Evolutionary conservation across 2,888 invertebrate species (phyloP), one percentile per base, ranked within the genome.

Genomic region (Idaea dimidiata): DNA sequence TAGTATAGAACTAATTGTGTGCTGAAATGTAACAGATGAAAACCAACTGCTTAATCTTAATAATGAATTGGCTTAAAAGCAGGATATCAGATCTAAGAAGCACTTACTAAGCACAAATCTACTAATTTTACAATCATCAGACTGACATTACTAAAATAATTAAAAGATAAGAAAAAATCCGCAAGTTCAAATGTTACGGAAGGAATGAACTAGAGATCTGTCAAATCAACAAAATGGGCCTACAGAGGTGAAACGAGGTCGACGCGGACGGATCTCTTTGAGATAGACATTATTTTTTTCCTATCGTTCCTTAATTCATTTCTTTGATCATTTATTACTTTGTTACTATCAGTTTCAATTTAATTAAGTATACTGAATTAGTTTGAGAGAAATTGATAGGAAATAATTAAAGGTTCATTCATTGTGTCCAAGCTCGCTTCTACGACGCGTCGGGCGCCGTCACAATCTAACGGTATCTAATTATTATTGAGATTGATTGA

Each of bases 401-500:
- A 43, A 43, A 43, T 59, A 64, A 66, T 62, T 62, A 64, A 60
- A 60, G 64, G 64, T 64, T 61, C 32, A 31, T 62, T 62, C 62
- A 70, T 67, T 68, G 61, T 64, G 55, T 62, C 55, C 57, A 64
- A 57, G 61, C 33, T 60, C 62, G 59, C 60, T 59, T n/a, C 24
- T 61, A 16, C 17, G 60, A 63, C 31, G 18, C 17, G 60, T 65
- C 31, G 18, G 57, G 58, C 59, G 57, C 63, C 43, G 62, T 58
- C 54, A 24, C 61, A 60, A 43, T 62, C 63, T 66, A 69, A 61
- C 67, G 43, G 62, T 57, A 59, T 14, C 63, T 58, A 17, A 33
- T 18, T 33, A 17, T 63, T 66, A 70, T 66, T 63, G 66, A 78
- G 81, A 84, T 84, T 83, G 83, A 85, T 84, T 80, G 76, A 74